Percentiles rank a stretch among this genome's conserved stretches.
Evolutionary conservation across 2,113 vertebrate species (phyloP).

Genomic region (Muscicapa adusta): DNA sequence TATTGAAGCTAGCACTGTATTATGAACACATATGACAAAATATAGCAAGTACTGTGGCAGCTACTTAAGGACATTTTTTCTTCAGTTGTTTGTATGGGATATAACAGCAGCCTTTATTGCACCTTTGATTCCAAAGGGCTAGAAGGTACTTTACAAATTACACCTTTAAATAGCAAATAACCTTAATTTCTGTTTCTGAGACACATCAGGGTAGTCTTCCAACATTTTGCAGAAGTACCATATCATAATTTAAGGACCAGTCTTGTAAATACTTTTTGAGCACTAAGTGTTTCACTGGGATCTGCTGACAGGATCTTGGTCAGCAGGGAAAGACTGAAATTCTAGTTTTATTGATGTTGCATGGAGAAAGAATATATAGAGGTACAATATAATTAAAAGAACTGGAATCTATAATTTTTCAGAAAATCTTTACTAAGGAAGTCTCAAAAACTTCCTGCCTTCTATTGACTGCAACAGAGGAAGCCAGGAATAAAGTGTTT

Average conservation of each 20-base stretch:
- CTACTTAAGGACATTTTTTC: background rate
- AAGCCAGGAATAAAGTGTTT: background rate
- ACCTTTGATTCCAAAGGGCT: background rate
- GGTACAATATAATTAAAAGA: background rate
- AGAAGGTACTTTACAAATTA: background rate
- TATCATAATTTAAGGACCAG: background rate
- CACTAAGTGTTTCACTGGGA: background rate
- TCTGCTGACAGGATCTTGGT: background rate
- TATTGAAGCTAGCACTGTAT: constrained; percentile 19
- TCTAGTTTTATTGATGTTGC: background rate
- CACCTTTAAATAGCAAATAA: background rate
- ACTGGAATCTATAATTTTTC: background rate
- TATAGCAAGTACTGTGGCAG: background rate
- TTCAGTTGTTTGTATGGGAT: background rate
- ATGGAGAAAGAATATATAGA: background rate
- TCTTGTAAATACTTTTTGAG: background rate
- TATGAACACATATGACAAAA: constrained; percentile 37
- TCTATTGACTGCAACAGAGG: background rate
- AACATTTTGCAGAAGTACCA: background rate
- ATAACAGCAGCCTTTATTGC: background rate
- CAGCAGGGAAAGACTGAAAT: background rate
- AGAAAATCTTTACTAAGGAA: background rate
- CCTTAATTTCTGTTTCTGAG: background rate
- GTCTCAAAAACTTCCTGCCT: background rate
- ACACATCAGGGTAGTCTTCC: background rate